Conservation (phyloP, 2,113 vertebrate genomes). For the Myodes glareolus region DNA sequence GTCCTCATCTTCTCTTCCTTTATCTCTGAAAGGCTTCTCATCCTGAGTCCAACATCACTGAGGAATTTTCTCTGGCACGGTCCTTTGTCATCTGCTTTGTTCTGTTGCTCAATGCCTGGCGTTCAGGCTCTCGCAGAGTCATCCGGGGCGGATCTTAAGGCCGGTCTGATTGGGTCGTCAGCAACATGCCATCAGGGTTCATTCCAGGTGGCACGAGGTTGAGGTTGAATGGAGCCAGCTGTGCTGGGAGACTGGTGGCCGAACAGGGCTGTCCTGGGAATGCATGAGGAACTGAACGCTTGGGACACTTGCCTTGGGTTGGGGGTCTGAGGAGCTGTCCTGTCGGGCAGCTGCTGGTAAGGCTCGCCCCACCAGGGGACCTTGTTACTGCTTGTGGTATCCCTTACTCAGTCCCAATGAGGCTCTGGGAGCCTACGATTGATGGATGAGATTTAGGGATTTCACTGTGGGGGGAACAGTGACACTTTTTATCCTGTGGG, state of each 20-base stretch:
- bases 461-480: background rate
- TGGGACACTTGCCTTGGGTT: accelerated
- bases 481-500: background rate
- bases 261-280: background rate
- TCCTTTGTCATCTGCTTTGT: background rate
- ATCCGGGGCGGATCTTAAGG: background rate
- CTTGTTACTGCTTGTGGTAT: background rate
- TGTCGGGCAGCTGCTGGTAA: background rate
- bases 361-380: too few species aligned
- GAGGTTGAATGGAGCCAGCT: background rate
- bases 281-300: accelerated
- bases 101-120: background rate
- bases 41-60: background rate
- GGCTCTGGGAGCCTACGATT: background rate
- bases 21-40: background rate
- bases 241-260: too few species aligned
- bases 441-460: accelerated
- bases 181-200: background rate
- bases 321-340: background rate
- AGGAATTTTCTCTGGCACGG: background rate
- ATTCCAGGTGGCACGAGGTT: background rate
- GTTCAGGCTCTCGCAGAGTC: background rate
- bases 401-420: too few species aligned
- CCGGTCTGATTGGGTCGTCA: background rate
- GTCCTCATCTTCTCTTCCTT: background rate